These are phyloP conservation scores for Gymnocheta viridis DNA, from an alignment of 2,888 invertebrate genomes.

Conservation along the genomic window DNA sequence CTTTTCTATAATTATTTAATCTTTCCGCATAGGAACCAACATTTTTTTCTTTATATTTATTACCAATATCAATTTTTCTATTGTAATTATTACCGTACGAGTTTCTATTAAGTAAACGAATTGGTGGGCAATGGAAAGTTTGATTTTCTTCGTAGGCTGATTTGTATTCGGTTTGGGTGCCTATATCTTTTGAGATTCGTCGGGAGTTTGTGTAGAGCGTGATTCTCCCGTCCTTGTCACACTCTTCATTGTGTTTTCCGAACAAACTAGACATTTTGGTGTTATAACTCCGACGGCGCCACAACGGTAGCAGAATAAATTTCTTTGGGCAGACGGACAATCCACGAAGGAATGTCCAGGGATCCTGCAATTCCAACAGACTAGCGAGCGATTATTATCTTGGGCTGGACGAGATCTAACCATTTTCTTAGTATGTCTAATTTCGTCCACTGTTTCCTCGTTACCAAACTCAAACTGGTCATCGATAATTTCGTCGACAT, in stretches of 20 bases:
- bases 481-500: too few species aligned
- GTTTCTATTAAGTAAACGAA: too few species aligned
- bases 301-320: background rate
- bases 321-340: background rate
- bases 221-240: slow-evolving; percentile 3
- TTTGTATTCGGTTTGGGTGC: background rate
- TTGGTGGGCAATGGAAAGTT: too few species aligned
- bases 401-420: too few species aligned
- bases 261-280: slow-evolving; percentile 2
- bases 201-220: slow-evolving; percentile 35
- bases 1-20: slow-evolving; percentile 1
- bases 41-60: too few species aligned
- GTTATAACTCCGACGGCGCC: background rate
- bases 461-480: too few species aligned
- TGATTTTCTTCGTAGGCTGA: background rate
- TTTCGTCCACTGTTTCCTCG: too few species aligned
- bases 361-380: background rate
- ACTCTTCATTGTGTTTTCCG: too few species aligned
- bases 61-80: too few species aligned
- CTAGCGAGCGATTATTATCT: too few species aligned
- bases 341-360: slow-evolving; percentile 1
- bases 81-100: too few species aligned
- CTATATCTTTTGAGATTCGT: background rate
- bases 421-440: too few species aligned
- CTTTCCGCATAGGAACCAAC: background rate